phyloP scores from a whole-genome alignment of 2,113 vertebrate genomes.

The Anseranas semipalmata region DNA sequence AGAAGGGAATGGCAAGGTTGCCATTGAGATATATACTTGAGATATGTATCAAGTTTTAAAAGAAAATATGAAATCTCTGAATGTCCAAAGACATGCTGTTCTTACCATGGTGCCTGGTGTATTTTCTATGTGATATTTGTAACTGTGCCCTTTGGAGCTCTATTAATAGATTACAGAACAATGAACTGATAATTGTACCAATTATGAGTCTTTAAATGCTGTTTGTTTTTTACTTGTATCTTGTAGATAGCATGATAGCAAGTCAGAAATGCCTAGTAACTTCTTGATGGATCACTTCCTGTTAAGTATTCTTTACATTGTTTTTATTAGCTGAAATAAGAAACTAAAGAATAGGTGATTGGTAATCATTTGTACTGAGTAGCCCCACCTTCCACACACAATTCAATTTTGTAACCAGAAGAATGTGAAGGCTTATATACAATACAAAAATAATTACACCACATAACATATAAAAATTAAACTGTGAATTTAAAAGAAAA shows the following conservation, averaged over 20 bases:
- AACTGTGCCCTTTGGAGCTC: not conserved
- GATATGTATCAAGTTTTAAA: not conserved
- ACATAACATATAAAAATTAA: not conserved
- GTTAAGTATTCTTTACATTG: not conserved
- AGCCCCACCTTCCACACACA: not conserved
- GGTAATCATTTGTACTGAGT: not conserved
- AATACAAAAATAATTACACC: not conserved
- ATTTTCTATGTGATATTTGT: not conserved
- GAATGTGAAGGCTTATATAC: not conserved
- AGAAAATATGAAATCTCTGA: not conserved
- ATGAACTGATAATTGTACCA: not conserved
- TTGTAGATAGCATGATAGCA: not conserved
- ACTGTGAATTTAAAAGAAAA: not conserved
- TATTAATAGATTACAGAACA: not conserved
- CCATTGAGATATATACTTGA: not conserved
- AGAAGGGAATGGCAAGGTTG: not conserved
- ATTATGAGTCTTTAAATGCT: not conserved
- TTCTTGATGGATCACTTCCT: conserved; percentile 8
- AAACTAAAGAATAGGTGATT: not conserved
- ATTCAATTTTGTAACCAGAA: not conserved
- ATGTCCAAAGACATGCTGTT: not conserved
- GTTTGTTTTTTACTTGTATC: not conserved
- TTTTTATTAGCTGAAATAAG: not conserved
- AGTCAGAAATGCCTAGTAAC: not conserved
- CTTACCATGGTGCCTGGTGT: not conserved